Evolutionary conservation across 2,113 vertebrate genomes (phyloP).

Genomic region (Mesocricetus auratus): DNA sequence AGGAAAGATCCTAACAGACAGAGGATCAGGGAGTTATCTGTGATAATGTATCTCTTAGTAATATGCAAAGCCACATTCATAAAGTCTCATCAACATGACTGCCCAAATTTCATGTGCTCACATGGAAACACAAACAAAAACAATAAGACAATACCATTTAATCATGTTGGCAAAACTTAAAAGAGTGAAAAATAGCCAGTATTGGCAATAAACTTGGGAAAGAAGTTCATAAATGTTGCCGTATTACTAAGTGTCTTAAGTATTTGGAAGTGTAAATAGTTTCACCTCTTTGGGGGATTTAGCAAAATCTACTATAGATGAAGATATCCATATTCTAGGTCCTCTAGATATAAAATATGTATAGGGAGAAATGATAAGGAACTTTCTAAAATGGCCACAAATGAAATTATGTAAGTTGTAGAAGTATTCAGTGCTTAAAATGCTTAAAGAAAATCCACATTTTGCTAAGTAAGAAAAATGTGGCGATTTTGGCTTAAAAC

Average conservation of each 20-base stretch:
- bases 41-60: not conserved
- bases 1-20: not conserved
- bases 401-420: slow-evolving; percentile 6
- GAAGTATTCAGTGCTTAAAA: not conserved
- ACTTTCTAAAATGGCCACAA: not conserved
- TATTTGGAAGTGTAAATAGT: not conserved
- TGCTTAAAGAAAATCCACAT: not conserved
- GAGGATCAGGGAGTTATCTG: not conserved
- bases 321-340: not conserved
- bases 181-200: not conserved
- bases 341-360: not conserved
- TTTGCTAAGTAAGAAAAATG: not conserved
- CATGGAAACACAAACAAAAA: slow-evolving; percentile 34
- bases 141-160: slow-evolving; percentile 22
- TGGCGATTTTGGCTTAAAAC: not conserved
- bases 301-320: not conserved
- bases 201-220: not conserved
- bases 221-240: not conserved
- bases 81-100: not conserved
- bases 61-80: not conserved
- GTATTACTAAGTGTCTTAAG: not conserved
- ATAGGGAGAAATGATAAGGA: not conserved
- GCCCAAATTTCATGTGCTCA: not conserved
- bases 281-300: slow-evolving; percentile 20
- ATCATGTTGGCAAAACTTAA: slow-evolving; percentile 39